Base-by-base conservation (phyloP, 2,888 invertebrate species). In the Tenthredo scrophulariae region DNA sequence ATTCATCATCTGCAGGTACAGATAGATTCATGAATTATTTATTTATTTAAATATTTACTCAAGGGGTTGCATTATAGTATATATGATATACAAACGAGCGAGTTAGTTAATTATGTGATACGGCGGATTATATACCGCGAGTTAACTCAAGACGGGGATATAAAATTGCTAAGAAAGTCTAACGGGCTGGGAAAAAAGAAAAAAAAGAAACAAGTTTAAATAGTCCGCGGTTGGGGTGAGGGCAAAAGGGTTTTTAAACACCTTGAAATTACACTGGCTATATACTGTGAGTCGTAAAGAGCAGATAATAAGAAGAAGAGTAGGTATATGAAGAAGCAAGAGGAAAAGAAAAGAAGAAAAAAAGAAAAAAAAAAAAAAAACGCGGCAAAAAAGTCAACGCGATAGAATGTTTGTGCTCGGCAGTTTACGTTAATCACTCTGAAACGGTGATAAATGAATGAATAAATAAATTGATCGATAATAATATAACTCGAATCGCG, bases 271-370 rank as follows among this genome's bases (percentile, higher is more conserved):
- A 5, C 67, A 15, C 67, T 6, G 67, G 5, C 13, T 46, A 46
- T 46, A 46, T 67, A 18, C 18, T 6, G 33, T 33, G 33, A 33
- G 67, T 33, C 67, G 67, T 67, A 33, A 67, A 46, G 46, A 46
- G 46, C n/a, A 33, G 82, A 22, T 10, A 40, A 65, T n/a, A 74
- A 74, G 54, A 50, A 75, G 50, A 26, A 84, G 84, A 18, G 84
- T 54, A 54, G n/a, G 54, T 46, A 13, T 46, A 9, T n/a, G 33
- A 62, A 62, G 18, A 62, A 54, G n/a, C n/a, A 50, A 10, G 54
- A 7, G 54, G 6, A 37, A 37, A 37, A 37, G 0, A 37, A 6
- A 37, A 37, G 4, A 33, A 26, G 26, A 62, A 29, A 62, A 62
- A 37, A 7, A 37, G 0, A 37, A 37, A 37, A 7, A 37, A 6